Percentiles rank a stretch among this genome's conserved stretches.
phyloP scores from a whole-genome alignment of 2,888 invertebrate genomes.

The Parelbella ahira region DNA sequence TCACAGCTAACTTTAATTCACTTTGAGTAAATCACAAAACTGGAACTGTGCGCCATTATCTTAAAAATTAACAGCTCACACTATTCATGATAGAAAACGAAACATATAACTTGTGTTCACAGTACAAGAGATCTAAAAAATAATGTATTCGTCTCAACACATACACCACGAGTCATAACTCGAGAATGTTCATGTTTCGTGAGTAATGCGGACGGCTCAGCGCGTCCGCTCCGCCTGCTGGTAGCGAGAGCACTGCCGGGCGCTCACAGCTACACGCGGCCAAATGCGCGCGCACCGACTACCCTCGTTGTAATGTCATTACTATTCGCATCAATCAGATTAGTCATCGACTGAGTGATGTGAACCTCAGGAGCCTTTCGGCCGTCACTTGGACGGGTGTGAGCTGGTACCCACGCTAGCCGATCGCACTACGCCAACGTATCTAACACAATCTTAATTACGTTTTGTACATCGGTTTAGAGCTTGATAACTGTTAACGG shows the following conservation, averaged over 20 bases:
- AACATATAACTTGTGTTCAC: too few relatives aligned
- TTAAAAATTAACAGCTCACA: too few relatives aligned
- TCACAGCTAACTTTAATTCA: slow-evolving; percentile 5
- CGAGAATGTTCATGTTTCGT: slow-evolving; percentile 16
- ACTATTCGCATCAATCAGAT: slow-evolving; percentile 25
- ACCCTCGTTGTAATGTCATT: slow-evolving; percentile 23
- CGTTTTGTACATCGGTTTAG: too few relatives aligned
- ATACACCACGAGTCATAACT: slow-evolving; percentile 11
- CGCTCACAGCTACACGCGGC: slow-evolving; percentile 6
- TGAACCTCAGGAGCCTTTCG: slow-evolving; percentile 18
- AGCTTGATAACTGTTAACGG: too few relatives aligned
- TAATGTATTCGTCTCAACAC: slow-evolving; percentile 2
- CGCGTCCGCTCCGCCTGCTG: neutral
- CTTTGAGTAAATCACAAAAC: slow-evolving; percentile 2
- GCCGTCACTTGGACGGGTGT: slow-evolving; percentile 17
- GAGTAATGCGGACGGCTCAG: neutral
- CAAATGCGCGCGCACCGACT: slow-evolving; percentile 16
- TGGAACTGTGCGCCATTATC: too few relatives aligned
- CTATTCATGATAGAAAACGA: too few relatives aligned
- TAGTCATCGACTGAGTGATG: slow-evolving; percentile 24
- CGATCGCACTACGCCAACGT: neutral
- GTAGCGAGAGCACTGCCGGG: slow-evolving; percentile 14
- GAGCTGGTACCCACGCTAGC: neutral
- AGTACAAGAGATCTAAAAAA: too few relatives aligned
- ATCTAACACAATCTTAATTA: too few relatives aligned